Evolutionary conservation across 2,888 invertebrate genomes (phyloP), one percentile per base, ranked within the genome.

Genomic region (Zhengitettix transpicula): DNA sequence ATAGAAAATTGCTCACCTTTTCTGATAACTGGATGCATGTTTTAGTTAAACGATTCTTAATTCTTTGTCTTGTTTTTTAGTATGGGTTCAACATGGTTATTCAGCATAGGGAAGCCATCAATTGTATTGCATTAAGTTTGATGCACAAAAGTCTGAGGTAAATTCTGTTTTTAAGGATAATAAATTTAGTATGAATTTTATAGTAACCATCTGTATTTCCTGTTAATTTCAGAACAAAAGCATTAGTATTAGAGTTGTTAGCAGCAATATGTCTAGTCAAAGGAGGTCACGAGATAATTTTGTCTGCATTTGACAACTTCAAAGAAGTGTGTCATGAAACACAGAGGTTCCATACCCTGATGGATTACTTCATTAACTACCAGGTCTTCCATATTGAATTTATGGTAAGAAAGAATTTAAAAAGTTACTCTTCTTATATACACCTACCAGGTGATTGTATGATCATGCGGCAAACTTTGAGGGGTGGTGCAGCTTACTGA

Each of bases 21-120:
- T 28, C 3, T 28, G 2, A 7, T 7, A 28, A 28, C 28, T 5
- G 28, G 28, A 28, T 28, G 28, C 3, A 47, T 47, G 15, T 14
- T 5, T 5, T 8, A 47, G 14, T 47, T 15, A 47, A 47, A 15
- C 15, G 8, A 5, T 28, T 28, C 28, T 28, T 53, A n/a, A 56
- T 56, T 56, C 1, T 60, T 61, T 58, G 52, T 65, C 66, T 65
- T 66, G 64, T 65, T 64, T 81, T 80, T 56, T 79, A 93, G 88
- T 94, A 95, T 74, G 98, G 97, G 65, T 97, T 98, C 77, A 97
- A 97, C 76, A 90, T 96, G 88, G 97, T 99, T 56, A 97, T 99
- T 71, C 93, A 94, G 71, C 96, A 98, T 74, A 83, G 90, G 57
- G 94, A 97, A 74, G 98, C 98, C 54, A 98, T 99, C 71, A 98